Evolutionary conservation across 2,797 vertebrate species (phyloP).

Genomic region (Lemur catta): DNA sequence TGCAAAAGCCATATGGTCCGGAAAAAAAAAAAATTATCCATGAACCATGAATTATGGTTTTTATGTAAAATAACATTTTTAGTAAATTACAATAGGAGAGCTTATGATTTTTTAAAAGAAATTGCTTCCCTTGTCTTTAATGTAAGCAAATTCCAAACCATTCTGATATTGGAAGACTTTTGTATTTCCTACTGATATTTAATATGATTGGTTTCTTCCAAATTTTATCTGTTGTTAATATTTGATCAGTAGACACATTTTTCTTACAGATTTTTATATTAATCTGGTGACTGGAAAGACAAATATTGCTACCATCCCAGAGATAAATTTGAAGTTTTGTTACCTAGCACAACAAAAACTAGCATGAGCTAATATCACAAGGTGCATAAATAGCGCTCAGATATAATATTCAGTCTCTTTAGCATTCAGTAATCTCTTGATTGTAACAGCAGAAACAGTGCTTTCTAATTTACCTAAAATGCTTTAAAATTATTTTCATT

Average conservation of each 20-base stretch:
- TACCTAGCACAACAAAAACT: background rate
- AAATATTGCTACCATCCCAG: background rate
- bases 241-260: background rate
- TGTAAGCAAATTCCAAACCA: background rate
- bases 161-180: background rate
- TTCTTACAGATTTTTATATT: background rate
- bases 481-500: background rate
- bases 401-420: background rate
- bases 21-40: background rate
- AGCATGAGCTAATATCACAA: background rate
- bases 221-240: background rate
- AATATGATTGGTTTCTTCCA: background rate
- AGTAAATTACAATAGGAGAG: background rate
- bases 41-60: background rate
- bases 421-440: background rate
- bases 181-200: background rate
- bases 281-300: background rate
- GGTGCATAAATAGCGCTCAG: background rate
- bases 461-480: background rate
- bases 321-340: background rate
- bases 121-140: background rate
- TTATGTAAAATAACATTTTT: background rate
- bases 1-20: background rate
- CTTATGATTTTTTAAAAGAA: background rate
- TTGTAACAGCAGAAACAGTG: background rate